Percentiles rank a stretch among this genome's conserved stretches.
These are phyloP conservation scores for Cheilosia grossa DNA, from an alignment of 2,888 invertebrate genomes.

Conservation along the genomic window DNA sequence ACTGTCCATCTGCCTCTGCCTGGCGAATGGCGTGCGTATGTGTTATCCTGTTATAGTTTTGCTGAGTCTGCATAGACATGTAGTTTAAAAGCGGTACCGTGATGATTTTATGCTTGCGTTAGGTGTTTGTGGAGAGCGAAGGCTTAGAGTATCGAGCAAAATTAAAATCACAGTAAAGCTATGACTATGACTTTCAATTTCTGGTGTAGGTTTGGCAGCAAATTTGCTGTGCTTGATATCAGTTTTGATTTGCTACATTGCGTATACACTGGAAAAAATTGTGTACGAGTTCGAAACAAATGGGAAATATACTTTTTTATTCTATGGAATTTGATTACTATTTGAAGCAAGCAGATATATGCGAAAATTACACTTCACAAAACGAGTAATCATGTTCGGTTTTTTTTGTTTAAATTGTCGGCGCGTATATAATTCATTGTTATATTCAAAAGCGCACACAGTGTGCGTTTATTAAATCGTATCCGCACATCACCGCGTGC, in stretches of 20 bases:
- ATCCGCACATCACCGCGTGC: too few relatives aligned
- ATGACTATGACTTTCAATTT: constrained; percentile 28
- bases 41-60: constrained; percentile 43
- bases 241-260: constrained; percentile 53
- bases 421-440: too few relatives aligned
- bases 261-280: not conserved
- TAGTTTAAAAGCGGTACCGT: constrained; percentile 38
- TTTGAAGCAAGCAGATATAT: too few relatives aligned
- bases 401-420: too few relatives aligned
- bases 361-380: too few relatives aligned
- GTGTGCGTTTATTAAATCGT: too few relatives aligned
- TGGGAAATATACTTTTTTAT: too few relatives aligned
- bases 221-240: constrained; percentile 34
- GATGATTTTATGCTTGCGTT: constrained; percentile 59
- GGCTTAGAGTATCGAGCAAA: not conserved
- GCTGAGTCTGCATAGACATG: constrained; percentile 55
- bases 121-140: constrained; percentile 24
- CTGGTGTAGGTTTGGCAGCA: constrained; percentile 25
- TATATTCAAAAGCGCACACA: too few relatives aligned
- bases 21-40: not conserved
- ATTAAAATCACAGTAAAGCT: constrained; percentile 26
- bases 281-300: not conserved
- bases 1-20: constrained; percentile 41
- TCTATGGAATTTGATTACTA: too few relatives aligned
- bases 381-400: too few relatives aligned